Conservation (phyloP, 2,113 vertebrate species). For the Gymnogyps californianus region DNA sequence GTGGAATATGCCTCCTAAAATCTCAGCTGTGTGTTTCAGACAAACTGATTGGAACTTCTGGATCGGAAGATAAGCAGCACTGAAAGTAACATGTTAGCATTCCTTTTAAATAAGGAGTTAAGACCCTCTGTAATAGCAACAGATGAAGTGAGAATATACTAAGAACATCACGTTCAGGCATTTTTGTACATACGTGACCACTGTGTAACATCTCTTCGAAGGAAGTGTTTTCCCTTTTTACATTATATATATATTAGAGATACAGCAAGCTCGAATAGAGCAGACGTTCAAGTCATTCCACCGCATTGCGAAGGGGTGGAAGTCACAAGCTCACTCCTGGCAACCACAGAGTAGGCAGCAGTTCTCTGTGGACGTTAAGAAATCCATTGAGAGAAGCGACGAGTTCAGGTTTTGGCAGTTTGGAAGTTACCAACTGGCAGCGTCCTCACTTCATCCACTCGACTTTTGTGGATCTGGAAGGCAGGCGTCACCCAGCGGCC, state of each 20-base stretch:
- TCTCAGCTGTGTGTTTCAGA: neutral
- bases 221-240: neutral
- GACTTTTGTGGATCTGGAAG: slow-evolving; percentile 92
- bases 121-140: neutral
- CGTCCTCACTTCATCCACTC: slow-evolving; percentile 86
- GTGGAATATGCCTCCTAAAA: neutral
- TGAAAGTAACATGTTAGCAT: neutral
- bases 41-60: neutral
- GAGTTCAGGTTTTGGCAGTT: slow-evolving; percentile 8
- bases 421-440: slow-evolving; percentile 57
- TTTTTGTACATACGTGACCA: neutral
- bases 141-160: neutral
- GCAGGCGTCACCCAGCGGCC: slow-evolving; percentile 91
- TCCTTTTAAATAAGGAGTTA: neutral
- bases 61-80: neutral
- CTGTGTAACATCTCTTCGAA: neutral
- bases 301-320: neutral
- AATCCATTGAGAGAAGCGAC: rapidly evolving
- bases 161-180: neutral
- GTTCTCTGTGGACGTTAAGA: rapidly evolving
- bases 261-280: neutral
- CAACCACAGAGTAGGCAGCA: neutral
- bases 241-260: neutral
- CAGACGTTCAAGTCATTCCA: neutral
- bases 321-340: neutral